phyloP scores from a whole-genome alignment of 2,888 invertebrate species.

The Ariolimax columbianus region DNA sequence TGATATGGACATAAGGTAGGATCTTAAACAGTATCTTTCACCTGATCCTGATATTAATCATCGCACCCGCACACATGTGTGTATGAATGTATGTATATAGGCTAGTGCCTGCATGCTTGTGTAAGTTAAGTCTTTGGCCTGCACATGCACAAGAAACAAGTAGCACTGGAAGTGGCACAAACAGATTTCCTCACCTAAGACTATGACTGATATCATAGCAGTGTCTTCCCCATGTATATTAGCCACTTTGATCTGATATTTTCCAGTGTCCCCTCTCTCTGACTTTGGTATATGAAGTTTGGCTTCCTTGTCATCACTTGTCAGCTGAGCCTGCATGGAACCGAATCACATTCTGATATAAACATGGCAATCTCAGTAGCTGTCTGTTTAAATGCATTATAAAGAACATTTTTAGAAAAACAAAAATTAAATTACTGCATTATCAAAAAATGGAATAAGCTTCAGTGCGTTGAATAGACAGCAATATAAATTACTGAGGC shows the following conservation, averaged over 20 bases:
- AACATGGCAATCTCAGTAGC: neutral
- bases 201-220: conserved; percentile 78
- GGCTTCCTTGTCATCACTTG: conserved; percentile 74
- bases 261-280: conserved; percentile 77
- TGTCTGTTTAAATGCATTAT: neutral
- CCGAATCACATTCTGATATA: neutral
- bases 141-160: neutral
- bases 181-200: conserved; percentile 52
- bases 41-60: no score
- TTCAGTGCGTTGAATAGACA: no score
- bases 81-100: no score
- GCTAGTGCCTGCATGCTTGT: no score
- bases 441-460: no score
- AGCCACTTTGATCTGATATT: conserved; percentile 76
- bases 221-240: conserved; percentile 76
- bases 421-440: neutral
- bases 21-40: no score
- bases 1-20: no score
- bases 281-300: conserved; percentile 74
- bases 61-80: no score
- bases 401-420: neutral
- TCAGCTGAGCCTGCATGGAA: conserved; percentile 63
- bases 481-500: no score
- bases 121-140: no score
- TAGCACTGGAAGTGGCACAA: neutral